Evolutionary conservation across 2,888 invertebrate species (phyloP), one percentile per base, ranked within the genome.

Genomic region (Synanthedon formicaeformis): DNA sequence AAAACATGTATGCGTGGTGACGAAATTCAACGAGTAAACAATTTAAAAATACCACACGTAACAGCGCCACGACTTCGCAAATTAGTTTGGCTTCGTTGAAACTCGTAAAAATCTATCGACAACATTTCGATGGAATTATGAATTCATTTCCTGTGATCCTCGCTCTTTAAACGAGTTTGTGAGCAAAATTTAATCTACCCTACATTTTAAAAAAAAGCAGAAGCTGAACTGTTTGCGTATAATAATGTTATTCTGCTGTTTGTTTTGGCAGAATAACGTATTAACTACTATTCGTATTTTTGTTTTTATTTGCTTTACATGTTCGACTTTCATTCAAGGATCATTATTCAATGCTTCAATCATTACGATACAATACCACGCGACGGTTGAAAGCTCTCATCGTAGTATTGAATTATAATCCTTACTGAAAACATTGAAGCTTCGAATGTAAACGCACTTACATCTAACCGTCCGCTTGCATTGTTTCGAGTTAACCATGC

Each of bases 381-480:
- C 53, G 45, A 3, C 48, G 23, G n/a, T 13, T 48, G 40, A 51
- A 50, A 41, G 48, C 50, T 12, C 14, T 45, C 45, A 45, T 13
- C 45, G n/a, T 45, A 41, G 52, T 58, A 56, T 55, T 50, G 71
- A 76, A 34, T 78, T 81, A 83, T 81, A 72, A 71, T 84, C 85
- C 84, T 84, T 84, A 84, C 77, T 77, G 81, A 79, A 16, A 11
- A 49, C 49, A 50, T 50, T 40, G 62, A 34, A 66, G 76, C 80
- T 80, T 77, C 65, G 58, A 60, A 60, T 69, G 64, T 75, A 68
- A 34, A 34, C 34, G 34, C 66, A 77, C 76, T 73, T 75, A 67
- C 68, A 66, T 59, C 80, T 85, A 85, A 83, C 79, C 73, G 73
- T 81, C 76, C 73, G 83, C 85, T 79, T 81, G 85, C 82, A 78